phyloP scores from a whole-genome alignment of 1,140 invertebrate species.

The Drosophila bocki region DNA sequence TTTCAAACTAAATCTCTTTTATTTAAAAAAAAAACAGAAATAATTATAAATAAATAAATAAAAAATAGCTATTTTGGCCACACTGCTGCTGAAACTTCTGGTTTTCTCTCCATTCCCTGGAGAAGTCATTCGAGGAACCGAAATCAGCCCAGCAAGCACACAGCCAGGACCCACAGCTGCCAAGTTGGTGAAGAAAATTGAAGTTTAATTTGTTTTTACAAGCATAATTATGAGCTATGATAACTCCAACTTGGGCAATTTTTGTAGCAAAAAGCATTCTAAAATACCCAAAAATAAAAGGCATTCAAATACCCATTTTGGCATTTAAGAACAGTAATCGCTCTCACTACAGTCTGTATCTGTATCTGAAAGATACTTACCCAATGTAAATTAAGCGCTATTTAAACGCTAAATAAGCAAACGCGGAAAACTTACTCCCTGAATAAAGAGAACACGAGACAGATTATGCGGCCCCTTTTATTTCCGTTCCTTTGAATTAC shows the following conservation, averaged over 20 bases:
- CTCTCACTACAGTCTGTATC: background rate
- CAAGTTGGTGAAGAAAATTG: conserved; percentile 52
- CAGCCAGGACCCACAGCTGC: conserved; percentile 3
- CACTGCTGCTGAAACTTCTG: background rate
- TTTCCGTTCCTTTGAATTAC: conserved; percentile 74
- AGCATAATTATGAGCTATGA: conserved; percentile 55
- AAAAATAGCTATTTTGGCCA: background rate
- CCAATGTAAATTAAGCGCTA: conserved; percentile 39
- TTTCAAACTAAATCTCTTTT: background rate
- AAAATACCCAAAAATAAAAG: conserved; percentile 1
- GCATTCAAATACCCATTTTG: background rate
- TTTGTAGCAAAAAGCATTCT: background rate
- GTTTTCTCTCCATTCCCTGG: background rate
- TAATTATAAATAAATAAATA: background rate
- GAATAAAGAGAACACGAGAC: conserved; percentile 11
- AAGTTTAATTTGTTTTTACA: conserved; percentile 81
- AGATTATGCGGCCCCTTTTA: conserved; percentile 58
- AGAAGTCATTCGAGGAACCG: conserved; percentile 7
- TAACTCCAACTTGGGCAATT: conserved; percentile 19
- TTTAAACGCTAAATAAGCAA: conserved; percentile 66
- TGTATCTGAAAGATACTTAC: conserved; percentile 20
- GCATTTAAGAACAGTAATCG: background rate
- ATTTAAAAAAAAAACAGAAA: background rate
- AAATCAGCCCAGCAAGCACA: conserved; percentile 23
- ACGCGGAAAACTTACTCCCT: conserved; percentile 30